Conservation (phyloP, 2,113 vertebrate genomes). For the Potamarius usumacintae region DNA sequence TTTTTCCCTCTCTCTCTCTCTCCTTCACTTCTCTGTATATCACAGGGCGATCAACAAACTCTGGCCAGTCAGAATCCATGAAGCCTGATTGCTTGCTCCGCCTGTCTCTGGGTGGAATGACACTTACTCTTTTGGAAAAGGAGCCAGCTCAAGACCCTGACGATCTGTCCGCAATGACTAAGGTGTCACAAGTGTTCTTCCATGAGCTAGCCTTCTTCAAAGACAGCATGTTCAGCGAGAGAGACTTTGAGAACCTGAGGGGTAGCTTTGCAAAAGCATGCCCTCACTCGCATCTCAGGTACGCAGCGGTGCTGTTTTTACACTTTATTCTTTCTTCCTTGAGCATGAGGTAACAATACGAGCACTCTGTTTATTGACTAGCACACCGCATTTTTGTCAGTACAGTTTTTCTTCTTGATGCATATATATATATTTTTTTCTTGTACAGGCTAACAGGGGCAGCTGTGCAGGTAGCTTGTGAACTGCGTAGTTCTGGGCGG, state of each 20-base stretch:
- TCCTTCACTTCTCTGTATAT: not conserved
- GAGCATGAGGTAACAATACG: not conserved
- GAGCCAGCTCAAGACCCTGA: constrained; percentile 58
- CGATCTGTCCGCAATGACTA: constrained; percentile 57
- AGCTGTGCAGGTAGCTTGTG: constrained; percentile 81
- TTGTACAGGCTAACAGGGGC: constrained; percentile 77
- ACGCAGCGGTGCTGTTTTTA: constrained; percentile 27
- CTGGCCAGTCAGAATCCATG: constrained; percentile 70
- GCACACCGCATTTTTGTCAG: not conserved
- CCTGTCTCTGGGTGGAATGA: constrained; percentile 82
- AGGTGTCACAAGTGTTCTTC: constrained; percentile 79
- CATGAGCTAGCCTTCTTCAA: constrained; percentile 77
- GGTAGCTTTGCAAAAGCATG: constrained; percentile 80
- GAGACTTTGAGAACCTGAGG: constrained; percentile 81
- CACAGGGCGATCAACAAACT: constrained; percentile 71
- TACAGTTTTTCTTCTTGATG: not conserved
- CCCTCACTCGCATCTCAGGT: constrained; percentile 85
- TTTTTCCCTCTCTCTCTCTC: not conserved
- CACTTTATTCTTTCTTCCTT: not conserved
- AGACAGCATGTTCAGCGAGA: constrained; percentile 81
- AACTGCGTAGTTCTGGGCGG: constrained; percentile 72
- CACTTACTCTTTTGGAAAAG: constrained; percentile 81
- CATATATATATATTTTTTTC: constrained; percentile 6
- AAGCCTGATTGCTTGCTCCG: constrained; percentile 81
- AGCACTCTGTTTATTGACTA: not conserved